phyloP scores from a whole-genome alignment of 2,797 vertebrate species.

The Neosalanx taihuensis region DNA sequence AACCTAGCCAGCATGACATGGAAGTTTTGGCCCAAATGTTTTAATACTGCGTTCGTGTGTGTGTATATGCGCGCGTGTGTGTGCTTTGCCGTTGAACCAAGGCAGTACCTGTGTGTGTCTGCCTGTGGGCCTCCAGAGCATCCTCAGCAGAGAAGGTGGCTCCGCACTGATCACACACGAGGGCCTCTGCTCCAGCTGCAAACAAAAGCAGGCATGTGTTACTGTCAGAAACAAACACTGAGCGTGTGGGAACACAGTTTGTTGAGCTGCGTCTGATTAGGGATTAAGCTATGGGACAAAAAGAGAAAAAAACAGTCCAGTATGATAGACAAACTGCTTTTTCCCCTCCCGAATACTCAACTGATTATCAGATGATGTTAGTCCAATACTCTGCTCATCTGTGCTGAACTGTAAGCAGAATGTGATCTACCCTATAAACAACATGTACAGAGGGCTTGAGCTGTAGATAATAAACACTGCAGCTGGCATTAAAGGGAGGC shows the following conservation, averaged over 20 bases:
- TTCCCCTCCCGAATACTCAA: neutral
- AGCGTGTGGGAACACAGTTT: conserved; percentile 1
- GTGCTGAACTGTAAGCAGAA: neutral
- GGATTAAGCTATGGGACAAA: neutral
- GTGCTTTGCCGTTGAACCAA: neutral
- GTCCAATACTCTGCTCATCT: neutral
- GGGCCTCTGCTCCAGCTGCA: conserved; percentile 89
- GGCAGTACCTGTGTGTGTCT: conserved; percentile 89
- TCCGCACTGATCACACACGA: conserved; percentile 96
- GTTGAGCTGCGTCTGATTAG: neutral
- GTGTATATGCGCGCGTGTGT: conserved; percentile 8
- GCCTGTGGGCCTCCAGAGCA: conserved; percentile 90
- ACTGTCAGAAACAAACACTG: conserved; percentile 28
- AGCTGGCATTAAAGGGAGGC: neutral
- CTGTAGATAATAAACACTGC: neutral
- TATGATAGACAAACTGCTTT: neutral
- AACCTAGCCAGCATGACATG: conserved; percentile 67
- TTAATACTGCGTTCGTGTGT: conserved; percentile 6
- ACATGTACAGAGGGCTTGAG: neutral
- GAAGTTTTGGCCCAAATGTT: neutral
- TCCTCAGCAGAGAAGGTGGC: conserved; percentile 96
- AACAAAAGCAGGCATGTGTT: conserved; percentile 44
- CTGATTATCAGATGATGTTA: neutral
- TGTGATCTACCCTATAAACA: neutral
- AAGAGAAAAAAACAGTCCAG: neutral